These are phyloP conservation scores for Styela plicata DNA, from an alignment of 23 tunicate genomes.

Conservation along the genomic window DNA sequence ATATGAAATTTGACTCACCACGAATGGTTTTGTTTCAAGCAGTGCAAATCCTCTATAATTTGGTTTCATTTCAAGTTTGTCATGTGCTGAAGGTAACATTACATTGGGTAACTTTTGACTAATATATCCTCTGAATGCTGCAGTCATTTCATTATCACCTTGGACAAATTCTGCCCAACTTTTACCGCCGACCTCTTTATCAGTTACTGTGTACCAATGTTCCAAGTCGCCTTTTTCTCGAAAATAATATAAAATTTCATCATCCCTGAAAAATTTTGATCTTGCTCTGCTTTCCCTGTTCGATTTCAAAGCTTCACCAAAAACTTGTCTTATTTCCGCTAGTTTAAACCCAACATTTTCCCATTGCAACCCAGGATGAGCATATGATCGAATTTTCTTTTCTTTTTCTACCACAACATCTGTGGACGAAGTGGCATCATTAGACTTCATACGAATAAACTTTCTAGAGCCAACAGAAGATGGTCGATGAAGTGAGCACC, in stretches of 20 bases:
- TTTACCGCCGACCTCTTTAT: constrained; percentile 76
- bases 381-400: background rate
- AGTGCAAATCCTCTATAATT: constrained; percentile 49
- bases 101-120: constrained; percentile 51
- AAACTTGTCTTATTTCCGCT: background rate
- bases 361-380: constrained; percentile 1
- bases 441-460: background rate
- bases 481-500: background rate
- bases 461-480: background rate
- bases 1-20: too few species aligned
- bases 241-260: constrained; percentile 62
- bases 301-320: background rate
- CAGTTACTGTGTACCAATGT: constrained; percentile 89
- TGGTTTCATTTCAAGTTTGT: constrained; percentile 43
- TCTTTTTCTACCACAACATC: constrained; percentile 24
- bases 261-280: constrained; percentile 29
- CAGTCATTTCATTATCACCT: constrained; percentile 74
- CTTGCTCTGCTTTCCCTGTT: constrained; percentile 28
- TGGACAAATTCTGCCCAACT: constrained; percentile 88
- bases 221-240: constrained; percentile 55
- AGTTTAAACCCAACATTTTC: background rate
- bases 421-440: background rate
- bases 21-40: constrained; percentile 77
- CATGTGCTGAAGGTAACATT: constrained; percentile 30
- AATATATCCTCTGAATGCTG: constrained; percentile 68